phyloP scores from a whole-genome alignment of 2,113 vertebrate species.

The Dasypus novemcinctus region DNA sequence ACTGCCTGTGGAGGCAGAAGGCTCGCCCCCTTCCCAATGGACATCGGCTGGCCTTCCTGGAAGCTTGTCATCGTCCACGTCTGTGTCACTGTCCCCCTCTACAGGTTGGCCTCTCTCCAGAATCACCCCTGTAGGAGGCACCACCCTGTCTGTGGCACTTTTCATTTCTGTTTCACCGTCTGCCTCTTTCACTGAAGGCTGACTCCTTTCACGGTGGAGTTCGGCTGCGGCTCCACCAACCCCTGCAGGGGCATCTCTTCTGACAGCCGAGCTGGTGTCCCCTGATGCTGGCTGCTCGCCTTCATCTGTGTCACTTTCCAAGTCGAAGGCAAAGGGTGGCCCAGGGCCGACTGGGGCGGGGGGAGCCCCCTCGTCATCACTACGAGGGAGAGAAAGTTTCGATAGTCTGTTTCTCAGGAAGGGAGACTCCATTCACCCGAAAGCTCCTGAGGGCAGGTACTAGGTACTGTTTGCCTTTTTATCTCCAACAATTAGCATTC shows the following conservation, averaged over 20 bases:
- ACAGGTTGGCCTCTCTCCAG: background rate
- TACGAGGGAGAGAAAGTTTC: conserved; percentile 39
- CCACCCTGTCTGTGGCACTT: background rate
- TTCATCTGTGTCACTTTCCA: conserved; percentile 75
- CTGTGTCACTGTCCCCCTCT: conserved; percentile 59
- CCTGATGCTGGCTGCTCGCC: background rate
- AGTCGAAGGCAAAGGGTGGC: conserved; percentile 49
- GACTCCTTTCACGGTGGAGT: background rate
- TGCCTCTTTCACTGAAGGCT: background rate
- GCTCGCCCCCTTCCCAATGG: background rate
- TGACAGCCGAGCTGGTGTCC: background rate
- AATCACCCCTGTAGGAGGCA: background rate
- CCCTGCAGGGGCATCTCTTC: background rate
- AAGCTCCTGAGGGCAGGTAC: background rate
- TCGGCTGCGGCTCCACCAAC: background rate
- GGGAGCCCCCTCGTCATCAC: conserved; percentile 76
- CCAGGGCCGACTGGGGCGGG: background rate
- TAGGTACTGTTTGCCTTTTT: background rate
- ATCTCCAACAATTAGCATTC: background rate
- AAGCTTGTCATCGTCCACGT: background rate
- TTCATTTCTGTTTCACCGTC: conserved; percentile 2
- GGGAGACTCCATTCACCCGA: background rate
- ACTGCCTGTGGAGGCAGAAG: background rate
- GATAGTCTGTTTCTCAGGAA: background rate
- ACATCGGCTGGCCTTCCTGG: background rate